A percentile compares a stretch with the other conserved stretches of the same genome.
Evolutionary conservation across 2,797 vertebrate species (phyloP).

Genomic region (Coracias cyanogaster): DNA sequence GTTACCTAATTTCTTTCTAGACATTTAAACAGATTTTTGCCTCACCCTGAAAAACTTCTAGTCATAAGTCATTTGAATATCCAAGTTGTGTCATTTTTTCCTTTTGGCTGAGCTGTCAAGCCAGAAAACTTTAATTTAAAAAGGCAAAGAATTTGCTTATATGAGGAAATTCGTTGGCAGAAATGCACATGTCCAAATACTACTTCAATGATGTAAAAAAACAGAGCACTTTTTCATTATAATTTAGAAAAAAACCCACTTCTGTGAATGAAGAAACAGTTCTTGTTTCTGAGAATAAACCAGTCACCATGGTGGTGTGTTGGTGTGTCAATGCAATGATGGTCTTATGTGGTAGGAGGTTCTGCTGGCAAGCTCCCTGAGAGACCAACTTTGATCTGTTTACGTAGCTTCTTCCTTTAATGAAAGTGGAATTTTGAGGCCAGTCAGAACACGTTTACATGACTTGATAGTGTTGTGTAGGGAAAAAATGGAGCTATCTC

Average conservation of each 20-base stretch:
- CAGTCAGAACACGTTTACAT: background rate
- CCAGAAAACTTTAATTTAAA: background rate
- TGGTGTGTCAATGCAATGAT: background rate
- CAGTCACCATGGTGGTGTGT: rapidly evolving
- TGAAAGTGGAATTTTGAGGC: background rate
- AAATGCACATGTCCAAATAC: background rate
- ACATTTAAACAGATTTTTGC: background rate
- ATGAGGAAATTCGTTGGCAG: background rate
- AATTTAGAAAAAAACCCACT: background rate
- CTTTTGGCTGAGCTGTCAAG: background rate
- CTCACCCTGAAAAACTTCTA: background rate
- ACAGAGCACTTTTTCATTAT: background rate
- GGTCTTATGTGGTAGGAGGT: background rate
- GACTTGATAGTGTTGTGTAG: background rate
- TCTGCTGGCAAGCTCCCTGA: background rate
- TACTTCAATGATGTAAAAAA: background rate
- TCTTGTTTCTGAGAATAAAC: background rate
- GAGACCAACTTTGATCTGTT: background rate
- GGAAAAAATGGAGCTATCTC: background rate
- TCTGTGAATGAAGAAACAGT: background rate
- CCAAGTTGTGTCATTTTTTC: background rate
- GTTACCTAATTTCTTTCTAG: background rate
- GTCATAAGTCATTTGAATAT: background rate
- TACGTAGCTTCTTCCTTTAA: background rate
- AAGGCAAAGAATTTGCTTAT: background rate